These are phyloP conservation scores for Cryptocheilus praepositus DNA, from an alignment of 2,888 invertebrate genomes.

Conservation along the genomic window DNA sequence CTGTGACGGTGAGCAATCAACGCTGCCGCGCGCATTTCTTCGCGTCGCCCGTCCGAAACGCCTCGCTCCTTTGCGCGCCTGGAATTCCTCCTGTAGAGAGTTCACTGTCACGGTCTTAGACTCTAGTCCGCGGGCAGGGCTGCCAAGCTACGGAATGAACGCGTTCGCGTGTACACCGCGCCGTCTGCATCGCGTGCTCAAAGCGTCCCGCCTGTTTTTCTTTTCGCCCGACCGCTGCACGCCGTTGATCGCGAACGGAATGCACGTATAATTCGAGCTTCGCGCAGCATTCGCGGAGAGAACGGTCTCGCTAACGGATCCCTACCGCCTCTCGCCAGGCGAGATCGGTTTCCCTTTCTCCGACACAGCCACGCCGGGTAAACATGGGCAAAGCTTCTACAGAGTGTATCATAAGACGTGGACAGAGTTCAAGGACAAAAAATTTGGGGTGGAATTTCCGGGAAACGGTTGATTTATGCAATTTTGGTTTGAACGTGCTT, in stretches of 20 bases:
- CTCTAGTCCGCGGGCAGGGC: conserved; percentile 25
- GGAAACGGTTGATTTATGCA: too few relatives aligned
- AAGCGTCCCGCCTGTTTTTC: conserved; percentile 39
- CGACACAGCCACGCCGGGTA: neutral
- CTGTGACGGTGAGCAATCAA: too few relatives aligned
- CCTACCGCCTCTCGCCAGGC: neutral
- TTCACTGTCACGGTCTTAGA: conserved; percentile 59
- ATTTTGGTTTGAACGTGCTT: too few relatives aligned
- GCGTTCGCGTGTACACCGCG: too few relatives aligned
- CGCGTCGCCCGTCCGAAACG: conserved; percentile 13
- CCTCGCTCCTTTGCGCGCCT: conserved; percentile 22
- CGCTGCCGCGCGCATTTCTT: conserved; percentile 3
- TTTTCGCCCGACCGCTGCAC: conserved; percentile 42
- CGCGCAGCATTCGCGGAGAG: too few relatives aligned
- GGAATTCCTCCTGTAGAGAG: conserved; percentile 51
- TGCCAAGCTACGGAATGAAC: too few relatives aligned
- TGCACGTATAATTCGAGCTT: conserved; percentile 26
- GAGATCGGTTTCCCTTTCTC: conserved; percentile 54
- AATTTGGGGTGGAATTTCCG: too few relatives aligned
- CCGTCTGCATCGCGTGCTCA: conserved; percentile 18
- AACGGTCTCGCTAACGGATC: too few relatives aligned
- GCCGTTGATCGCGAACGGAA: conserved; percentile 13
- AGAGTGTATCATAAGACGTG: too few relatives aligned
- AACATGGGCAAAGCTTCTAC: too few relatives aligned
- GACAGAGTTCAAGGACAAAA: too few relatives aligned